Conservation (phyloP, 2,797 vertebrate genomes). For the Anas acuta region DNA sequence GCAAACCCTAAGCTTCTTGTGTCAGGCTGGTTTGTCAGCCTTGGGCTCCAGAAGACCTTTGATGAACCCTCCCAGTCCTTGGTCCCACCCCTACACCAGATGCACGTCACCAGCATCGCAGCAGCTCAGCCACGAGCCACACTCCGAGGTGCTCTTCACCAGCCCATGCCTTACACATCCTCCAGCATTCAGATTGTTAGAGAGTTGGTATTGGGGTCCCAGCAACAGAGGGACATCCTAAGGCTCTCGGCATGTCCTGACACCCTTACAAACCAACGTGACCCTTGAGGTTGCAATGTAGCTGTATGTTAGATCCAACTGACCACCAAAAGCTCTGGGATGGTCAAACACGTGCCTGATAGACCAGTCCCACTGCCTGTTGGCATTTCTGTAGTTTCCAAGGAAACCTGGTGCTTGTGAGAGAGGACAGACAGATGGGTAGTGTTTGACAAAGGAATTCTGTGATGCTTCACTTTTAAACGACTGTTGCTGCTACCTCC, state of each 20-base stretch:
- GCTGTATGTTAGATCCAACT: not conserved
- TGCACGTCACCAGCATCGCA: not conserved
- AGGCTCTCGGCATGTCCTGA: not conserved
- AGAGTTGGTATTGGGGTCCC: not conserved
- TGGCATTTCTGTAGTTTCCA: slow-evolving; percentile 40
- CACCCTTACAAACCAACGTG: not conserved
- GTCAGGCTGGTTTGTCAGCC: not conserved
- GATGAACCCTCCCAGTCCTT: not conserved
- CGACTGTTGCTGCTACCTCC: not conserved
- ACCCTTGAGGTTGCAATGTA: not conserved
- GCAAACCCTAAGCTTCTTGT: not conserved
- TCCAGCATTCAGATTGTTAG: not conserved
- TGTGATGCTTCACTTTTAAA: not conserved
- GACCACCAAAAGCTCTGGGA: not conserved
- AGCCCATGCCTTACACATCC: not conserved
- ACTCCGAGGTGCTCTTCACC: not conserved
- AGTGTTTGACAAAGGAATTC: not conserved
- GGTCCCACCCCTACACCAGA: not conserved
- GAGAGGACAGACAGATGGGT: not conserved
- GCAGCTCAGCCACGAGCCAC: not conserved
- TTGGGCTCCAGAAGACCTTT: not conserved
- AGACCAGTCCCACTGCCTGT: not conserved
- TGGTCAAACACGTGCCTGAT: not conserved
- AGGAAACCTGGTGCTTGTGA: not conserved
- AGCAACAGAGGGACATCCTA: not conserved